Base-by-base conservation (phyloP, 2,888 invertebrate species). In the Trichopria drosophilae region DNA sequence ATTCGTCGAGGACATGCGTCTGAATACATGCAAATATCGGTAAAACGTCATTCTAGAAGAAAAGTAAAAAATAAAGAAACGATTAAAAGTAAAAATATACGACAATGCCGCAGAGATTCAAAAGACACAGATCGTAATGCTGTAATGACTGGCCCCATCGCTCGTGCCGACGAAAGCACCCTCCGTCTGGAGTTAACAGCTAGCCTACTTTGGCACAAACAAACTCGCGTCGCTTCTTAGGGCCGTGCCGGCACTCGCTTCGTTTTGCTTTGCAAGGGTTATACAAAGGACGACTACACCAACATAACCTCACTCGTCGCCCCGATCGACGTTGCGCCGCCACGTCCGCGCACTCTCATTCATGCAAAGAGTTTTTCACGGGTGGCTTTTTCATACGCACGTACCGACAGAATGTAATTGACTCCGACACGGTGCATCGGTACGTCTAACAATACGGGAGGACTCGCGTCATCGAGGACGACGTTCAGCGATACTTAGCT, bases 71-170 rank as follows among this genome's bases (percentile, higher is more conserved):
- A 9, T 9, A 24, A 10, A 24, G 24, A 24, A 24, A n/a, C n/a
- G n/a, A n/a, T n/a, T n/a, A n/a, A n/a, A n/a, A n/a, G n/a, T n/a
- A n/a, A n/a, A n/a, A n/a, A n/a, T n/a, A n/a, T n/a, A 39, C 20
- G 35, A 34, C 39, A 29, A 15, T 26, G 24, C 41, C 39, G 42
- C 45, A 53, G 72, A 72, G 71, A 72, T 72, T 72, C 69, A 67
- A 71, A 72, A 73, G 65, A 73, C 65, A 66, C 66, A 72, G 71
- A 71, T 72, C 68, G 64, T 68, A 66, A 24, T 24, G 65, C 67
- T 69, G 66, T 65, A 73, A 73, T 71, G 70, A 73, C 73, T 75
- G 75, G 75, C 74, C 75, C 75, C 74, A 66, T 73, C 67, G 74
- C 75, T 75, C 66, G 68, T 75, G 74, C 73, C 73, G 73, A 73